Base-by-base conservation (phyloP, 2,113 vertebrate genomes). In the Gambusia affinis region DNA sequence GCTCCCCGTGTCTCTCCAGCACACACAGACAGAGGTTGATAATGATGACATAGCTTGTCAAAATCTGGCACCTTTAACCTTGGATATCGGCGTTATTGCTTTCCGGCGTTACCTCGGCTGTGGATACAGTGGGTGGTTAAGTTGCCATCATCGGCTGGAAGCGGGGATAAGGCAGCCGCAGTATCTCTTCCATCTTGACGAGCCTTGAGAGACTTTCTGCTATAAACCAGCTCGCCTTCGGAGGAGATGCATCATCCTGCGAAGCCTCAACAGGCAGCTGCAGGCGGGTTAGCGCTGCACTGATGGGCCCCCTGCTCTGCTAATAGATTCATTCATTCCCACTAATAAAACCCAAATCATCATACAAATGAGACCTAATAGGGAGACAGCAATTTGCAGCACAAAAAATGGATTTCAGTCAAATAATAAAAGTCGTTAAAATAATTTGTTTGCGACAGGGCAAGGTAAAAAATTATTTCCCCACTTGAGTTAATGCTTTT, bases 391-490 rank as follows among this genome's bases (percentile, higher is more conserved):
- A 1, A 85, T 83, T 85, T 83, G 74, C 82, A 81, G 74, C 47
- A 22, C 54, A 28, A 82, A 81, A 85, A 79, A 72, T 4, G 30
- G 3, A 75, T 81, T 73, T 60, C 61, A 24, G 31, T 37, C 6
- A 75, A 65, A 88, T 64, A 67, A 81, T 39, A 86, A 75, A 86
- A 81, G 76, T 81, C 60, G 42, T 87, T 82, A 83, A 89, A 88
- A 84, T 90, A 84, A 91, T 93, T 92, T 92, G 73, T 91, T 57
- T 88, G 81, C 75, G 71, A 87, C 76, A 68, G 76, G 83, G 87
- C 82, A 86, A 91, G 88, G 81, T 85, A 82, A 71, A 77, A 90
- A 47, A 92, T 86, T 87, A 93, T 91, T 78, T 79, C 60, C 12
- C 73, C 85, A 87, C 83, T 91, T 70, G 67, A 86, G 85, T 89